Evolutionary conservation across 1,140 invertebrate genomes (phyloP).

Genomic region (Probaryconus sp.): DNA sequence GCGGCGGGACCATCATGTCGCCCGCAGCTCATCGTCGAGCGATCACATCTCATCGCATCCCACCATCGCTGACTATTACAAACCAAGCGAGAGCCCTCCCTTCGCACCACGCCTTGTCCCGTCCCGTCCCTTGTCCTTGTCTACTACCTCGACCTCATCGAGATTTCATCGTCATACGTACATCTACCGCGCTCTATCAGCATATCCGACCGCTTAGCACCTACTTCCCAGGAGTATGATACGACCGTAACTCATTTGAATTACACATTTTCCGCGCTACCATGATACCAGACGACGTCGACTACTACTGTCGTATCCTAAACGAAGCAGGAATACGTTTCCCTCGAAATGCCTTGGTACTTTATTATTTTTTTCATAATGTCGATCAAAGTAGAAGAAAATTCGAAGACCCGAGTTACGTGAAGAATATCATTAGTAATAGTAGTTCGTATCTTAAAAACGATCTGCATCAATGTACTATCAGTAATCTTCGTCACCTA

Average conservation of each 20-base stretch:
- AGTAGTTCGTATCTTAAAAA: too few species aligned
- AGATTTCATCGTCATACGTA: constrained; percentile 71
- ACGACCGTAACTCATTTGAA: constrained; percentile 77
- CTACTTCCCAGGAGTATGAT: constrained; percentile 78
- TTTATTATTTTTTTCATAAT: constrained; percentile 23
- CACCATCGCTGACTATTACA: constrained; percentile 75
- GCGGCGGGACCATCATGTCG: constrained; percentile 76
- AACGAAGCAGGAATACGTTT: constrained; percentile 15
- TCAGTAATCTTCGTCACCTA: too few species aligned
- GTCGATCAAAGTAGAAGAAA: too few species aligned
- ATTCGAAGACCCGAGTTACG: too few species aligned
- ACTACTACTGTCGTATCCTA: constrained; percentile 17
- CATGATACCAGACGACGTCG: constrained; percentile 29
- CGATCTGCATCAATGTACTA: too few species aligned
- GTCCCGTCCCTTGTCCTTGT: too few species aligned
- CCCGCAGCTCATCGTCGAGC: constrained; percentile 76
- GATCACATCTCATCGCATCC: constrained; percentile 77
- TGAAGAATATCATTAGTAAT: too few species aligned
- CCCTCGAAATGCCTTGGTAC: neutral
- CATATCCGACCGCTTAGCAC: constrained; percentile 78
- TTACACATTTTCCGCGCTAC: constrained; percentile 75
- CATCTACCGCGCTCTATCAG: constrained; percentile 73
- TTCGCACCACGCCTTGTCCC: constrained; percentile 61
- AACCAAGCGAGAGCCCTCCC: constrained; percentile 64
- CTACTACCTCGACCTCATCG: constrained; percentile 73